Conservation (phyloP, 2,797 vertebrate genomes). For the Lates japonicus region DNA sequence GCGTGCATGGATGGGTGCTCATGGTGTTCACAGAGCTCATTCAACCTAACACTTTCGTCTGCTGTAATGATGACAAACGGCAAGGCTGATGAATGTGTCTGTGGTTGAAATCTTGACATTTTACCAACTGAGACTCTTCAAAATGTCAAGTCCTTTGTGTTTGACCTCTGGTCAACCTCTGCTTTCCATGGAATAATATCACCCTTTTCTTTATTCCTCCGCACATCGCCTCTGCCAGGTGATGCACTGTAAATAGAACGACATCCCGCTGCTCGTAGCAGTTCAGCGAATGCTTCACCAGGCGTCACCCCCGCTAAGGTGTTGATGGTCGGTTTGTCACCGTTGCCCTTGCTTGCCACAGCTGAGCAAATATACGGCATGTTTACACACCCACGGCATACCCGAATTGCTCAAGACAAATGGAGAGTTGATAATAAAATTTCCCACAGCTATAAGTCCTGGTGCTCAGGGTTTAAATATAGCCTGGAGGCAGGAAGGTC, state of each 20-base stretch:
- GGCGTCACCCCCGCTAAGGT: constrained; percentile 38
- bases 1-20: not conserved
- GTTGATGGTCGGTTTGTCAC: constrained; percentile 58
- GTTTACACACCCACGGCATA: constrained; percentile 61
- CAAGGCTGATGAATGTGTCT: constrained; percentile 56
- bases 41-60: constrained; percentile 34
- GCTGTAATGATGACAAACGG: constrained; percentile 59
- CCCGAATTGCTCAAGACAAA: constrained; percentile 81
- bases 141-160: constrained; percentile 72
- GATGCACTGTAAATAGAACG: constrained; percentile 56
- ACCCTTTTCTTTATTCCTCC: constrained; percentile 18
- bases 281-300: constrained; percentile 52
- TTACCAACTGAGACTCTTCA: constrained; percentile 52
- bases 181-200: constrained; percentile 51
- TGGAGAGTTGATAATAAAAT: constrained; percentile 80
- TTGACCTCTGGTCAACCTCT: constrained; percentile 53
- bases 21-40: constrained; percentile 13
- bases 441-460: constrained; percentile 74
- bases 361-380: constrained; percentile 63
- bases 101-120: constrained; percentile 67
- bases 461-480: constrained; percentile 81
- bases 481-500: constrained; percentile 81
- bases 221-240: constrained; percentile 26
- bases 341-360: constrained; percentile 69
- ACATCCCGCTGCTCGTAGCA: constrained; percentile 30